Conservation (phyloP, 2,797 vertebrate species). For the Enteromius fasciolatus region DNA sequence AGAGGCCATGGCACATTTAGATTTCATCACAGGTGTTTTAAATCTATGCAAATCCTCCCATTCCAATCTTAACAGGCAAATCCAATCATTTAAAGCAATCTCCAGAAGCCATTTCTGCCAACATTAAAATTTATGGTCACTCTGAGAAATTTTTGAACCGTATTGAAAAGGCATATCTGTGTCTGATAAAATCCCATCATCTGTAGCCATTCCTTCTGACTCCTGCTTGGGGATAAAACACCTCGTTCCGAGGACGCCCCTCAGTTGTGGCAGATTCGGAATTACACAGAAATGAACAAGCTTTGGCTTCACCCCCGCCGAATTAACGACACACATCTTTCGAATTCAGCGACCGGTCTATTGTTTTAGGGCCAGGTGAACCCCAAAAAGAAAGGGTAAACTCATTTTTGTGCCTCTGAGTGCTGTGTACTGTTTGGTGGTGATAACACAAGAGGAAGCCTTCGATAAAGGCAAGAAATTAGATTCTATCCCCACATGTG, state of each 20-base stretch:
- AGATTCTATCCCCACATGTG: constrained; percentile 68
- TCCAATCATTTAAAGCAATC: constrained; percentile 71
- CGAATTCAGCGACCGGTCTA: constrained; percentile 62
- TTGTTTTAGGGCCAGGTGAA: constrained; percentile 80
- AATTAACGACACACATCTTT: constrained; percentile 79
- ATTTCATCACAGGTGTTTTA: constrained; percentile 79
- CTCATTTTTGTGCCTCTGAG: constrained; percentile 67
- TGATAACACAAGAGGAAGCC: constrained; percentile 68
- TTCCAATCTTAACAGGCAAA: constrained; percentile 74
- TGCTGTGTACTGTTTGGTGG: constrained; percentile 71
- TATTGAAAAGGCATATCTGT: constrained; percentile 69
- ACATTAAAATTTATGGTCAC: constrained; percentile 79
- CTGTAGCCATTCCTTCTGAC: constrained; percentile 60
- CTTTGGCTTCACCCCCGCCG: constrained; percentile 67
- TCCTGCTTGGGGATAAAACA: constrained; percentile 68
- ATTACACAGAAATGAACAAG: constrained; percentile 70
- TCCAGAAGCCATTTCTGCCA: constrained; percentile 68
- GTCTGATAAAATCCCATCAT: constrained; percentile 65
- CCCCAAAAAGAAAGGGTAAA: constrained; percentile 77
- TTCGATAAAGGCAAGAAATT: constrained; percentile 77
- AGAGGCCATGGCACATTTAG: constrained; percentile 72
- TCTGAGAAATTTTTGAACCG: constrained; percentile 59
- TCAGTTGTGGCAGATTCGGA: constrained; percentile 60
- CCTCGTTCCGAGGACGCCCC: constrained; percentile 57
- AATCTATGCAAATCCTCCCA: constrained; percentile 76